Evolutionary conservation across 2,797 vertebrate genomes (phyloP).

Genomic region (Mico argentatus): DNA sequence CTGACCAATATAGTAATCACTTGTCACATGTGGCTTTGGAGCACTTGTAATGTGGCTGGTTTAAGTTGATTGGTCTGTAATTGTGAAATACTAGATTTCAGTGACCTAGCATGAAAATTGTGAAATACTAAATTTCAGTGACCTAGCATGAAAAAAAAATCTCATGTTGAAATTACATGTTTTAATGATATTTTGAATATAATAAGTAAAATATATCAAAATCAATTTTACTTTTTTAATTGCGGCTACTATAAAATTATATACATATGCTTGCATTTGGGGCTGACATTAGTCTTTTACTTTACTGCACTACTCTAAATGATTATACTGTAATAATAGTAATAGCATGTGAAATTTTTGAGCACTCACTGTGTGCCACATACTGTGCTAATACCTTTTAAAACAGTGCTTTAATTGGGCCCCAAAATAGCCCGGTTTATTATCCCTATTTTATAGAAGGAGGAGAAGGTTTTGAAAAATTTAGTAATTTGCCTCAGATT

Average conservation of each 20-base stretch:
- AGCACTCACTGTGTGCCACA: not conserved
- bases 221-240: constrained; percentile 49
- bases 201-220: constrained; percentile 40
- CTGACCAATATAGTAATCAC: not conserved
- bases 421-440: not conserved
- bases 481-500: constrained; percentile 30
- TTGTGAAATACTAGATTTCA: not conserved
- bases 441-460: constrained; percentile 9
- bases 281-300: not conserved
- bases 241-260: constrained; percentile 24
- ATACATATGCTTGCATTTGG: not conserved
- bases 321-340: not conserved
- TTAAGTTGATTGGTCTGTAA: not conserved
- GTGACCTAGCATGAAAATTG: not conserved
- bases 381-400: not conserved
- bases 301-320: not conserved
- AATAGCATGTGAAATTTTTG: not conserved
- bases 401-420: constrained; percentile 5
- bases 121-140: constrained; percentile 4
- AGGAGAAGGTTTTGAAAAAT: not conserved
- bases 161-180: constrained; percentile 22
- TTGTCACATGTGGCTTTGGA: not conserved
- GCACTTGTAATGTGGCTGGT: not conserved
- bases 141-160: not conserved
- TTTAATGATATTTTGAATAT: constrained; percentile 23